phyloP scores from a whole-genome alignment of 1,140 invertebrate genomes.

The Drosophila saltans region DNA sequence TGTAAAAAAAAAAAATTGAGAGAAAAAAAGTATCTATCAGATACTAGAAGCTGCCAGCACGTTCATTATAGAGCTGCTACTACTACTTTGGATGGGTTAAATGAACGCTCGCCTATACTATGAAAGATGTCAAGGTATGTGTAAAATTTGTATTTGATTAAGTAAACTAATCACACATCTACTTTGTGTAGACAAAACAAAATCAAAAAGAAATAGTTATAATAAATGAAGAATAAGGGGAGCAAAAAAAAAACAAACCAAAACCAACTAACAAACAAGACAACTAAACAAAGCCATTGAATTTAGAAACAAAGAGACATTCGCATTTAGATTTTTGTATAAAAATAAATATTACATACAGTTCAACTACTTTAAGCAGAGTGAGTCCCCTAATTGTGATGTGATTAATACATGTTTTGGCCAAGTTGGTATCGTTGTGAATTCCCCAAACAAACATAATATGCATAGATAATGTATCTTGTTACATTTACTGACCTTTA shows the following conservation, averaged over 20 bases:
- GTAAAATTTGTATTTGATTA: constrained; percentile 65
- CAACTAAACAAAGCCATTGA: constrained; percentile 16
- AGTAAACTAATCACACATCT: constrained; percentile 64
- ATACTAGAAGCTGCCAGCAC: constrained; percentile 46
- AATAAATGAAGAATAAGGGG: neutral
- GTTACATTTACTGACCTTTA: constrained; percentile 12
- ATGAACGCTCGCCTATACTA: constrained; percentile 71
- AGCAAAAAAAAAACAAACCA: neutral
- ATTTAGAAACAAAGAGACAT: neutral
- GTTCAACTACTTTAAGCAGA: neutral
- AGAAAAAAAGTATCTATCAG: constrained; percentile 34
- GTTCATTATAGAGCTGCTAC: constrained; percentile 38
- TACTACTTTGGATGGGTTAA: constrained; percentile 61
- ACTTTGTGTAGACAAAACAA: constrained; percentile 15
- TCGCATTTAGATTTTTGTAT: neutral
- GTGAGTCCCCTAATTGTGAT: neutral
- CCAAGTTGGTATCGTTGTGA: no score
- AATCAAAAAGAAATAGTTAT: constrained; percentile 14
- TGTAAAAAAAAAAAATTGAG: neutral
- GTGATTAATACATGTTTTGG: neutral
- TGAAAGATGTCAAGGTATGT: constrained; percentile 81
- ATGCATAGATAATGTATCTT: neutral
- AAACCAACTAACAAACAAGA: no score
- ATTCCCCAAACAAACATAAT: neutral
- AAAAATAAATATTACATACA: neutral